Percentiles rank a stretch among this genome's conserved stretches.
Evolutionary conservation across 2,113 vertebrate species (phyloP).

Genomic region (Anhinga anhinga): DNA sequence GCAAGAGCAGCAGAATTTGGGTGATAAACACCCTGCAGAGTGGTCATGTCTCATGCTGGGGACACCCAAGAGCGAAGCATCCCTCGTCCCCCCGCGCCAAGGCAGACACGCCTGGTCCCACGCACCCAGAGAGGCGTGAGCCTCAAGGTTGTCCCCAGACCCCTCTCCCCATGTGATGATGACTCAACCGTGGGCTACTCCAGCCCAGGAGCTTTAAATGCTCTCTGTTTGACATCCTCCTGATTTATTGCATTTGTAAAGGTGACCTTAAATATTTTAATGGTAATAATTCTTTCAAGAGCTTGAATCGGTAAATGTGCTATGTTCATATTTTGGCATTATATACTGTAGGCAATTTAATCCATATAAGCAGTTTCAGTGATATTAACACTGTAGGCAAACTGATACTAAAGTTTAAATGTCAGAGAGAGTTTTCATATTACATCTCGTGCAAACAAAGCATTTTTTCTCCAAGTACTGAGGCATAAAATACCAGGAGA

Average conservation of each 20-base stretch:
- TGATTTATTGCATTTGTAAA: constrained; percentile 69
- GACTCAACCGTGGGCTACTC: background rate
- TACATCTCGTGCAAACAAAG: constrained; percentile 70
- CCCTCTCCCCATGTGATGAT: background rate
- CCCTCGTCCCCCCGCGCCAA: background rate
- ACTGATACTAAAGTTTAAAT: constrained; percentile 75
- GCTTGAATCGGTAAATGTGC: constrained; percentile 64
- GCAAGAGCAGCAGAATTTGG: background rate
- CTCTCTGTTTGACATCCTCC: constrained; percentile 51
- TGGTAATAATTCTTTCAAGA: constrained; percentile 73
- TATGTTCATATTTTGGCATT: constrained; percentile 69
- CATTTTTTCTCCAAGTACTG: constrained; percentile 59
- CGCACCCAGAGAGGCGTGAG: fast-evolving
- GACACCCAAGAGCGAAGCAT: background rate
- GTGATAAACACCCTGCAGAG: background rate
- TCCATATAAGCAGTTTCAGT: constrained; percentile 62
- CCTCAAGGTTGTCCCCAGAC: background rate
- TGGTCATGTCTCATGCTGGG: fast-evolving
- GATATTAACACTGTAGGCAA: constrained; percentile 73
- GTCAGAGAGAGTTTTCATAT: constrained; percentile 68
- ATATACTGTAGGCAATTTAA: constrained; percentile 69
- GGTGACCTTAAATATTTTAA: constrained; percentile 74
- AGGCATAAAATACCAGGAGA: constrained; percentile 69
- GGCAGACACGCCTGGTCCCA: background rate
- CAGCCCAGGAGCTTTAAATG: background rate